These are phyloP conservation scores for Scarus forsteni DNA, from an alignment of 2,797 vertebrate genomes.

Conservation along the genomic window DNA sequence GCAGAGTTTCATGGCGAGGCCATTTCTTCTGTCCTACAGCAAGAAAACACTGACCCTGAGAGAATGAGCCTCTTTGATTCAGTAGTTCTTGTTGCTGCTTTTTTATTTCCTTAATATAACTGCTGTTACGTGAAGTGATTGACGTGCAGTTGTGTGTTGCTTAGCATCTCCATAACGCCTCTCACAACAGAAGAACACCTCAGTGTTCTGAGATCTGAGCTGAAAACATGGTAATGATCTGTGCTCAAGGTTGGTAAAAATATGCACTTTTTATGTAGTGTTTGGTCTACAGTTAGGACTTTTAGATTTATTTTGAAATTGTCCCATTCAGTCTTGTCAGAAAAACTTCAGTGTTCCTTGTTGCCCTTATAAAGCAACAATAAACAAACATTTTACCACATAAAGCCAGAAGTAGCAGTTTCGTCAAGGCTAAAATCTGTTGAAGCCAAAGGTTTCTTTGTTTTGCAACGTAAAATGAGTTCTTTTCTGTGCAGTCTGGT, in stretches of 20 bases:
- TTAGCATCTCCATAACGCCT: slow-evolving; percentile 34
- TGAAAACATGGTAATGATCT: neutral
- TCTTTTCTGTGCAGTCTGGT: neutral
- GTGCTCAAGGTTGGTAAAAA: neutral
- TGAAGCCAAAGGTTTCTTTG: neutral
- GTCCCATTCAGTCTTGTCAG: no score
- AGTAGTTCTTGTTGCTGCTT: slow-evolving; percentile 21
- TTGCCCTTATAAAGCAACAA: neutral
- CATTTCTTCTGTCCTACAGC: neutral
- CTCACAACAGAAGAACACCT: slow-evolving; percentile 20
- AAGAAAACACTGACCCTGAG: slow-evolving; percentile 13
- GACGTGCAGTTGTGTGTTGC: slow-evolving; percentile 44
- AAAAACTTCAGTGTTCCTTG: neutral
- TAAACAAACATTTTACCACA: neutral
- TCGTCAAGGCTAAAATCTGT: neutral
- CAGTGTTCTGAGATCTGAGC: slow-evolving; percentile 9
- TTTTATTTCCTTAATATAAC: slow-evolving; percentile 48
- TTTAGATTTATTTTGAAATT: no score
- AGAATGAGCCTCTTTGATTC: slow-evolving; percentile 19
- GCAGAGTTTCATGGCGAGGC: no score
- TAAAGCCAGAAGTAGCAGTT: neutral
- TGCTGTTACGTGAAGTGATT: slow-evolving; percentile 31
- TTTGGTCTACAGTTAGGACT: no score
- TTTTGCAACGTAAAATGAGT: neutral
- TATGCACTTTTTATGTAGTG: no score